A percentile compares a stretch with the other conserved stretches of the same genome.
Evolutionary conservation across 2,888 invertebrate species (phyloP).

Genomic region (Tiliacea aurago): DNA sequence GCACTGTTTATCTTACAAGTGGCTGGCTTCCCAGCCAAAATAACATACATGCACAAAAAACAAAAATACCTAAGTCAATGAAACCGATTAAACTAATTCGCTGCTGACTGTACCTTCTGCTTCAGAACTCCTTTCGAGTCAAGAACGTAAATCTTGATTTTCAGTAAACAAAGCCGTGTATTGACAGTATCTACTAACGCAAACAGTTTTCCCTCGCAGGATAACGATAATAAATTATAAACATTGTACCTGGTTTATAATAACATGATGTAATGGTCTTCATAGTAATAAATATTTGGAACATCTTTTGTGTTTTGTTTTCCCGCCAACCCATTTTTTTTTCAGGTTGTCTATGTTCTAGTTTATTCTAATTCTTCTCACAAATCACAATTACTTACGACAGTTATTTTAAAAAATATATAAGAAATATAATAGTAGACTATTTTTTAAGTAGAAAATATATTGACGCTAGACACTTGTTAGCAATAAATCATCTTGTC

Average conservation of each 20-base stretch:
- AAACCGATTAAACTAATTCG: background rate
- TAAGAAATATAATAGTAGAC: constrained; percentile 20
- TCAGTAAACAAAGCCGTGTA: constrained; percentile 46
- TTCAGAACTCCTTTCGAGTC: background rate
- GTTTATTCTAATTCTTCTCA: constrained; percentile 28
- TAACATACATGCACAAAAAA: background rate
- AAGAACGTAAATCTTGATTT: constrained; percentile 54
- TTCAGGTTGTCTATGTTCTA: constrained; percentile 2
- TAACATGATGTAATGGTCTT: constrained; percentile 87
- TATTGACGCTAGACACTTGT: constrained; percentile 46
- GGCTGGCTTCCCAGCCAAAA: background rate
- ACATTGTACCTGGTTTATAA: constrained; percentile 90
- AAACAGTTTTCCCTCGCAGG: constrained; percentile 71
- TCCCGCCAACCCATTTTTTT: constrained; percentile 39
- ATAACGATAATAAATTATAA: constrained; percentile 80
- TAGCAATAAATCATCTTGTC: constrained; percentile 52
- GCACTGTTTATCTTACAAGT: background rate
- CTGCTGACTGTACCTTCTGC: background rate
- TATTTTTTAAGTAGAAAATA: constrained; percentile 20
- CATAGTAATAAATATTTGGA: constrained; percentile 89
- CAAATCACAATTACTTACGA: constrained; percentile 20
- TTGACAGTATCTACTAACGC: constrained; percentile 52
- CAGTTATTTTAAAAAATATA: constrained; percentile 42
- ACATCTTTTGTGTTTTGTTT: constrained; percentile 74
- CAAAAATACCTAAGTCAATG: background rate